Evolutionary conservation across 2,888 invertebrate species (phyloP).

Genomic region (Pristionchus arcanus): DNA sequence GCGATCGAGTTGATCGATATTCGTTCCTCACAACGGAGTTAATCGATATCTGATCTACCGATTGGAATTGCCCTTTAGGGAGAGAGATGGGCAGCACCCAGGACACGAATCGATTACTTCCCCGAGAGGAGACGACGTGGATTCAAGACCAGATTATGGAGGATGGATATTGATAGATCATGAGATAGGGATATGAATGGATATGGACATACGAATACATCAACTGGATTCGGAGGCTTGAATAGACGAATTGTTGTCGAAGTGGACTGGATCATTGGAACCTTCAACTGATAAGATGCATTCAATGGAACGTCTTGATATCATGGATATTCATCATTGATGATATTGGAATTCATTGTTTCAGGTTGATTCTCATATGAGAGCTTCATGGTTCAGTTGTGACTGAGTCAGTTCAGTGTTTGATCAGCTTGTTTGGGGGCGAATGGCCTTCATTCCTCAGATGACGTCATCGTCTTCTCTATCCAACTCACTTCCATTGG

Average conservation of each 20-base stretch:
- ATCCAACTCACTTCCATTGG: background rate
- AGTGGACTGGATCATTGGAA: background rate
- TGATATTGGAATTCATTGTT: background rate
- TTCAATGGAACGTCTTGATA: background rate
- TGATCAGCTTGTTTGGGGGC: background rate
- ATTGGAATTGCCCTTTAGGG: background rate
- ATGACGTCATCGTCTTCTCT: constrained; percentile 36
- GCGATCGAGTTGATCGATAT: background rate
- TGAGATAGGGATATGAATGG: background rate
- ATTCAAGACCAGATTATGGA: background rate
- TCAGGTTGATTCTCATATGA: background rate
- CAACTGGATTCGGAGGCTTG: background rate
- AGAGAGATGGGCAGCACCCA: constrained; percentile 1
- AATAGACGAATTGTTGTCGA: background rate
- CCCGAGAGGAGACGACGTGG: background rate
- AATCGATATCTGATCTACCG: background rate
- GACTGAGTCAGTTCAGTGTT: background rate
- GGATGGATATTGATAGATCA: background rate
- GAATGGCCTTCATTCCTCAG: background rate
- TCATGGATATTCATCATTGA: background rate
- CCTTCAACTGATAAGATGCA: background rate
- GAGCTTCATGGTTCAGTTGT: background rate
- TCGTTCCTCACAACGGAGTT: background rate
- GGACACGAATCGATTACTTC: background rate
- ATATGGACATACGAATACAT: background rate